A percentile compares a stretch with the other conserved stretches of the same genome.
These are phyloP conservation scores for Menidia beryllina DNA, from an alignment of 2,113 vertebrate genomes.

Conservation along the genomic window DNA sequence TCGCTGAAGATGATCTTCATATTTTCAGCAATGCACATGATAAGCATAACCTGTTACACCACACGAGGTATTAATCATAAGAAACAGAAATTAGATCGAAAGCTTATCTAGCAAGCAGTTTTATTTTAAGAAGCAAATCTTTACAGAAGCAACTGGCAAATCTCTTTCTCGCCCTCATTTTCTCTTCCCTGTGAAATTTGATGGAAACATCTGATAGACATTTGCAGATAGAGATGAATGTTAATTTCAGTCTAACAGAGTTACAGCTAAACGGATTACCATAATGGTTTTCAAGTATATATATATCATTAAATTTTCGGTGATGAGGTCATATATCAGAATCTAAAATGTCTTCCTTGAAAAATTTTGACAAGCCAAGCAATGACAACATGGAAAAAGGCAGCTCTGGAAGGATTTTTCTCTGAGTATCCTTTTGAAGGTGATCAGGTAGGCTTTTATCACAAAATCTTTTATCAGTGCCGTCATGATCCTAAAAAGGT, in stretches of 20 bases:
- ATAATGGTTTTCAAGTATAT: conserved; percentile 49
- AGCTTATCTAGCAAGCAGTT: background rate
- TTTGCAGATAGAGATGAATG: conserved; percentile 52
- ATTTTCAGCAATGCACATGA: background rate
- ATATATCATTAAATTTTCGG: conserved; percentile 28
- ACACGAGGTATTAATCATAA: background rate
- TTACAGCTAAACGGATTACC: conserved; percentile 70
- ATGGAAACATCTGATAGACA: conserved; percentile 59
- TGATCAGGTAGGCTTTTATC: too few species aligned
- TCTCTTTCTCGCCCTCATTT: conserved; percentile 31
- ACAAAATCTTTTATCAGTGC: too few species aligned
- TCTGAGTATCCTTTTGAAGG: too few species aligned
- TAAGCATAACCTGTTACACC: background rate
- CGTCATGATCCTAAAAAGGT: too few species aligned
- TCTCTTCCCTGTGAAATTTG: conserved; percentile 42
- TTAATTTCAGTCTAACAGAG: conserved; percentile 63
- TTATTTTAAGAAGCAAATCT: background rate
- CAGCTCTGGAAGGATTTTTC: conserved; percentile 39
- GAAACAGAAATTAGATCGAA: background rate
- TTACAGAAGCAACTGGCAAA: conserved; percentile 20
- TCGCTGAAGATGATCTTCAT: background rate
- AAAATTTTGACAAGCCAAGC: conserved; percentile 18
- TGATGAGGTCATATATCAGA: conserved; percentile 62
- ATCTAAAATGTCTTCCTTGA: conserved; percentile 38
- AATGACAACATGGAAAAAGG: conserved; percentile 17